Base-by-base conservation (phyloP, 2,888 invertebrate species). In the Petrolisthes manimaculis region DNA sequence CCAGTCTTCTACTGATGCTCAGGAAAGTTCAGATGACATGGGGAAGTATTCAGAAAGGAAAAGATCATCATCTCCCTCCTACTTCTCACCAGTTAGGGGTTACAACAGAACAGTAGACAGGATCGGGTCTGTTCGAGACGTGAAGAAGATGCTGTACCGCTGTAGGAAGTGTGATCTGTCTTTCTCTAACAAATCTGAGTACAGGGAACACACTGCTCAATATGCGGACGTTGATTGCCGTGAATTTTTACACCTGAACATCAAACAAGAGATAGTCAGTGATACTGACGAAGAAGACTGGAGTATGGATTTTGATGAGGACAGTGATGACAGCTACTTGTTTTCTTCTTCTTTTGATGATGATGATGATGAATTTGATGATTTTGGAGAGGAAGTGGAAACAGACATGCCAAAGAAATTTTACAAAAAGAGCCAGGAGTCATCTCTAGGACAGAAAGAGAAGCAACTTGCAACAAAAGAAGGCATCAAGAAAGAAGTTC, bases 91-190 rank as follows among this genome's bases (percentile, higher is more conserved):
- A 12, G 9, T n/a, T 67, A 18, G 14, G 37, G 51, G 55, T 24
- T 8, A 51, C 24, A n/a, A 55, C 14, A 83, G 61, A 53, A 83
- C 83, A 8, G 8, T 71, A 37, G 79, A 83, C 3, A 51, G 79
- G 53, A 87, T 88, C 51, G 61, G 53, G 6, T 88, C 88, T 53
- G 80, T 88, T 9, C 55, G 21, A 21, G 88, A 88, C 67, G 88
- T 88, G 51, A 88, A 88, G 67, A 88, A 84, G 75, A 84, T 88
- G 75, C 24, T 88, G 24, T 88, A 84, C 67, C 79, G 88, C 18
- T 88, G 88, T 21, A 81, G 81, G 24, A 84, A n/a, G n/a, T 88
- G 88, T 77, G 54, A 55, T 9, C n/a, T 75, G 8, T 88, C 84
- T 12, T 88, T 84, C 56, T 56, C 24, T 18, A 84, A 71, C 24